A percentile compares a stretch with the other conserved stretches of the same genome.
Conservation (phyloP, 2,797 vertebrate species). For the Leptodactylus fallax region DNA sequence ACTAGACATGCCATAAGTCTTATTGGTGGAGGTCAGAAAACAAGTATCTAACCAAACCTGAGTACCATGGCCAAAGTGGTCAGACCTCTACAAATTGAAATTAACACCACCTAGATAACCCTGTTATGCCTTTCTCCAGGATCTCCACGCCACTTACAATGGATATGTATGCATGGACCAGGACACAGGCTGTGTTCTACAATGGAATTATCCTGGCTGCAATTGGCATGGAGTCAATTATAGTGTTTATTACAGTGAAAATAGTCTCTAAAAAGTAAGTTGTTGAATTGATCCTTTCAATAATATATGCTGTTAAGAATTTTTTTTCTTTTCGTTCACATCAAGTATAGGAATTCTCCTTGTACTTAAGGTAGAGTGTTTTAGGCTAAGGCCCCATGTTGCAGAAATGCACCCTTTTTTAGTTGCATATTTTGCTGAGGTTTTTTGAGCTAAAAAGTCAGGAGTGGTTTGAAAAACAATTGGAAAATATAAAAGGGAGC, state of each 20-base stretch:
- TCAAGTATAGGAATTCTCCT: too few relatives aligned
- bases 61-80: too few relatives aligned
- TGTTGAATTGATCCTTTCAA: neutral
- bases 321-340: slow-evolving; percentile 49
- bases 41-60: too few relatives aligned
- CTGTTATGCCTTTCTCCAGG: slow-evolving; percentile 71
- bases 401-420: too few relatives aligned
- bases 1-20: too few relatives aligned
- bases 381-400: too few relatives aligned
- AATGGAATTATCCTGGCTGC: slow-evolving; percentile 90
- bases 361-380: too few relatives aligned
- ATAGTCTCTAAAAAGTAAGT: slow-evolving; percentile 83
- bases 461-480: too few relatives aligned
- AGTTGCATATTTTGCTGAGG: too few relatives aligned
- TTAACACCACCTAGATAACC: neutral
- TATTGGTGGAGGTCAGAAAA: too few relatives aligned
- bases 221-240: slow-evolving; percentile 89
- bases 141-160: slow-evolving; percentile 93
- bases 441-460: too few relatives aligned
- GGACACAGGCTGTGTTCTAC: slow-evolving; percentile 89
- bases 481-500: too few relatives aligned
- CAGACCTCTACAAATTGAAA: neutral
- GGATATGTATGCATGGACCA: slow-evolving; percentile 98
- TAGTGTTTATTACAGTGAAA: slow-evolving; percentile 89
- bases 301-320: neutral